Conservation (phyloP, 35 echinoderm and acorn worm genomes). For the Stichopus chloronotus region DNA sequence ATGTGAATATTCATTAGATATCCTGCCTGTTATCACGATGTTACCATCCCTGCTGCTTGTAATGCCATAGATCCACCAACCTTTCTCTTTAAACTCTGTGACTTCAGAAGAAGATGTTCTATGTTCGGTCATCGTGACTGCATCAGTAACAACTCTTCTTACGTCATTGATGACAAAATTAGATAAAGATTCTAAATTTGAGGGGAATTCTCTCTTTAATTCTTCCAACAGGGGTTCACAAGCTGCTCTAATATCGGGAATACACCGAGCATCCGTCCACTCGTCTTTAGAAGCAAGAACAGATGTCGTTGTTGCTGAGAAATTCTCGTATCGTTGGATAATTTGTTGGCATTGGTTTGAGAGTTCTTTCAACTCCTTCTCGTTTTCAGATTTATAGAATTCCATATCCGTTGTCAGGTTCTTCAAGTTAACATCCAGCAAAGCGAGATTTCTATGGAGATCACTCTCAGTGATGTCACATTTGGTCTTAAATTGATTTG, state of each 20-base stretch:
- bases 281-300: slow-evolving; percentile 25
- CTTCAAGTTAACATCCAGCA: not conserved
- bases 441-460: not conserved
- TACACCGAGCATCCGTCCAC: slow-evolving; percentile 32
- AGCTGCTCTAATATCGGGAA: slow-evolving; percentile 18
- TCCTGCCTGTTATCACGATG: not conserved
- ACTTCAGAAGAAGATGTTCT: not conserved
- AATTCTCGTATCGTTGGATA: not conserved
- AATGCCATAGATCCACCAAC: not conserved
- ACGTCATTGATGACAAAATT: not conserved
- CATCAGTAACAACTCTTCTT: not conserved
- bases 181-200: not conserved
- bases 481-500: not conserved
- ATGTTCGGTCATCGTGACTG: not conserved
- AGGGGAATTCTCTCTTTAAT: not conserved
- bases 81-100: not conserved
- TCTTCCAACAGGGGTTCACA: slow-evolving; percentile 15
- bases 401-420: not conserved
- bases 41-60: not conserved
- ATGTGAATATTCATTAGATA: not conserved
- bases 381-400: not conserved
- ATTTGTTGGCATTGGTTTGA: not conserved
- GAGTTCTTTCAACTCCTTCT: not conserved
- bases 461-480: not conserved
- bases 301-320: not conserved